A percentile compares a stretch with the other conserved stretches of the same genome.
These are phyloP conservation scores for Limnephilus rhombicus DNA, from an alignment of 2,888 invertebrate genomes.

Conservation along the genomic window DNA sequence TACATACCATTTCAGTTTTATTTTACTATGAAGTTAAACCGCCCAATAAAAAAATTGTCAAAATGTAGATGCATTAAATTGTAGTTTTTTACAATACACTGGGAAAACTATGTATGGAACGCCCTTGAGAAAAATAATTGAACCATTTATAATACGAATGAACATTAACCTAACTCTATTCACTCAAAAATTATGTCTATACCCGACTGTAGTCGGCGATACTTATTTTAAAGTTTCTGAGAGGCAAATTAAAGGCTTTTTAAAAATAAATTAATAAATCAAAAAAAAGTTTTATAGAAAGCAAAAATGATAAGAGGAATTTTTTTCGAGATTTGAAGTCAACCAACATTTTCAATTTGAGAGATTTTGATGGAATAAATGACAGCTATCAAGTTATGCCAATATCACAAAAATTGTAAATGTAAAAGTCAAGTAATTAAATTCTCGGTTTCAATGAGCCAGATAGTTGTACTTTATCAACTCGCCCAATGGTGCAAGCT, in stretches of 20 bases:
- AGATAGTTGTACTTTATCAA: neutral
- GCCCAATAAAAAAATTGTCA: neutral
- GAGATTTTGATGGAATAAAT: neutral
- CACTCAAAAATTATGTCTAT: neutral
- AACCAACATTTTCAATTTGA: neutral
- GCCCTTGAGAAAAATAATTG: neutral
- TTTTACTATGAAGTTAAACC: too few relatives aligned
- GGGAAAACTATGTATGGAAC: neutral
- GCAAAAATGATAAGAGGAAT: neutral
- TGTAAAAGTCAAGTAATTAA: neutral
- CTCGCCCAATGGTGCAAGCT: neutral
- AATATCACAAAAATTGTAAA: too few relatives aligned
- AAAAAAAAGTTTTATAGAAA: neutral
- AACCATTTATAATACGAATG: neutral
- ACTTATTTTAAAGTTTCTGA: neutral
- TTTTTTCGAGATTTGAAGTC: neutral
- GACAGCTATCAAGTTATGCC: neutral
- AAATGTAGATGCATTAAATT: neutral
- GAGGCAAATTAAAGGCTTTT: neutral
- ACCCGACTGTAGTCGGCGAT: neutral
- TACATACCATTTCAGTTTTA: too few relatives aligned
- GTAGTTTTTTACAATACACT: neutral
- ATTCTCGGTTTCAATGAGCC: neutral
- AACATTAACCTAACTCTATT: neutral
- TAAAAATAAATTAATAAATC: neutral